phyloP scores from a whole-genome alignment of 2,113 vertebrate species.

The Phylloscopus trochiloides region DNA sequence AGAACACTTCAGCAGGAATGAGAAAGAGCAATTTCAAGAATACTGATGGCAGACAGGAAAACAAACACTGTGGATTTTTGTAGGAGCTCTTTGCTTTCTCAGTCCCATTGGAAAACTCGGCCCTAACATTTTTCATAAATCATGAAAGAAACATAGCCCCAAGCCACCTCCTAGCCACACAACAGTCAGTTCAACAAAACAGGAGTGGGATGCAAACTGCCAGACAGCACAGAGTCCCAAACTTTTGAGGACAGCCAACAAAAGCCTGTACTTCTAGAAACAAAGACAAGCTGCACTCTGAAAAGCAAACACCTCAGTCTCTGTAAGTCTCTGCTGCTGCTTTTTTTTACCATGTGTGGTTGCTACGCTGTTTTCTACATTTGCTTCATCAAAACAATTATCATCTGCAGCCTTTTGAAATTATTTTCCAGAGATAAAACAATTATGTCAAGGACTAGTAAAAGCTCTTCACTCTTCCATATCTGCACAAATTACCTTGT shows the following conservation, averaged over 20 bases:
- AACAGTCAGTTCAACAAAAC: neutral
- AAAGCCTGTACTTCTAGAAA: neutral
- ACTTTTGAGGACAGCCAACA: neutral
- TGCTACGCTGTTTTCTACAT: neutral
- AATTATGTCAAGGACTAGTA: conserved; percentile 43
- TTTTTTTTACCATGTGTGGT: neutral
- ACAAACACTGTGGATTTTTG: neutral
- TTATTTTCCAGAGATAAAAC: conserved; percentile 67
- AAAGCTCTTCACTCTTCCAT: conserved; percentile 70
- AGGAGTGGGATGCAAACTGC: neutral
- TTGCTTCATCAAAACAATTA: conserved; percentile 69
- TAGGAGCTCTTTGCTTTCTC: neutral
- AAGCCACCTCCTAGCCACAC: neutral
- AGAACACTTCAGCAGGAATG: neutral
- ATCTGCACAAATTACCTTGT: conserved; percentile 70
- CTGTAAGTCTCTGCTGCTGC: neutral
- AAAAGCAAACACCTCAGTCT: neutral
- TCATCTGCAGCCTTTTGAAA: conserved; percentile 60
- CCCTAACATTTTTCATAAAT: neutral
- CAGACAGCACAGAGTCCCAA: neutral
- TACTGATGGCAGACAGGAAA: neutral
- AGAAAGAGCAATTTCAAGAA: neutral
- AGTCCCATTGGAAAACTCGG: neutral
- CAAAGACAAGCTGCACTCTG: neutral
- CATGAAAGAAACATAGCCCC: neutral